Evolutionary conservation across 2,113 vertebrate genomes (phyloP).

Genomic region (Turdus rufiventris): DNA sequence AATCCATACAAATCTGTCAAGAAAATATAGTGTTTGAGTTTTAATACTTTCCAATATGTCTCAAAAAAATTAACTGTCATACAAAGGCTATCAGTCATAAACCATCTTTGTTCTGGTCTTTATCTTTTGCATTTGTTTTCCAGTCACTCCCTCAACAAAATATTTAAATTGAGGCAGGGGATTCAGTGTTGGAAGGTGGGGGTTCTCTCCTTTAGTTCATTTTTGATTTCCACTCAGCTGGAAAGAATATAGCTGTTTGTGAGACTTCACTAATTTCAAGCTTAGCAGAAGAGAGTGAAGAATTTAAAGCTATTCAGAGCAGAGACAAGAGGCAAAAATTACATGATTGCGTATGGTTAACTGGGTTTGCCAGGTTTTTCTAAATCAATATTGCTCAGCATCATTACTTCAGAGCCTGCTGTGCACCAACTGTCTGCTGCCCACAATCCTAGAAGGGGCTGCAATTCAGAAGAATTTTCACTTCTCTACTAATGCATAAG

Average conservation of each 20-base stretch:
- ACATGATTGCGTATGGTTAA: slow-evolving; percentile 1
- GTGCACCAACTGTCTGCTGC: slow-evolving; percentile 38
- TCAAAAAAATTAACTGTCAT: neutral
- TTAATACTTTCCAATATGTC: neutral
- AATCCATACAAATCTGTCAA: slow-evolving; percentile 91
- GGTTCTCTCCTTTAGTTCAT: neutral
- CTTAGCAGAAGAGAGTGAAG: neutral
- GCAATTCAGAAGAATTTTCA: neutral
- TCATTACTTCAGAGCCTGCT: slow-evolving; percentile 30
- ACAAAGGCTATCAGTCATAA: neutral
- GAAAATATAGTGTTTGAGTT: neutral
- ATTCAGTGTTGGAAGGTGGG: fast-evolving
- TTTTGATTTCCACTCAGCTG: neutral
- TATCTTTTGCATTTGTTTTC: neutral
- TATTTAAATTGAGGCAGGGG: neutral
- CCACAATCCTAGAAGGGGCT: neutral
- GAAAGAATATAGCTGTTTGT: neutral
- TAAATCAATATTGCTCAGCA: neutral
- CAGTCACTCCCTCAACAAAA: neutral
- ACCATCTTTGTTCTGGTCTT: neutral
- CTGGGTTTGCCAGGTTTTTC: slow-evolving; percentile 16
- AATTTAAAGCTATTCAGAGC: neutral
- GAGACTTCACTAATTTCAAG: neutral
- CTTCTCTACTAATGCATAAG: neutral
- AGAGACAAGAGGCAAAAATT: slow-evolving; percentile 10